phyloP scores from a whole-genome alignment of 2,888 invertebrate species.

The Conus canariensis region DNA sequence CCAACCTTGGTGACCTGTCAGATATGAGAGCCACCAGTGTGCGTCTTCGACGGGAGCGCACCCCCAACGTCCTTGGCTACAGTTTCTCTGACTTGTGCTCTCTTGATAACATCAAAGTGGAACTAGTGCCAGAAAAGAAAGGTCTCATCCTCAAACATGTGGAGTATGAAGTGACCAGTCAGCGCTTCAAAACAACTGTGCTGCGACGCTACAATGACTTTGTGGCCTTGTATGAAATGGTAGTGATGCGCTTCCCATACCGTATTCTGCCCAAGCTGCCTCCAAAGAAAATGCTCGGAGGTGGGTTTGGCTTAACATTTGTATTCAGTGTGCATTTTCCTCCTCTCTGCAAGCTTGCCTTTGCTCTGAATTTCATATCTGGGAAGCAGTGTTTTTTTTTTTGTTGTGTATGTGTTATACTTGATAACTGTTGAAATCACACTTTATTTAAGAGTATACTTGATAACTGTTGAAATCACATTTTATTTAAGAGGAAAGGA shows the following conservation, averaged over 20 bases:
- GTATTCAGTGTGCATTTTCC: not conserved
- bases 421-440: not conserved
- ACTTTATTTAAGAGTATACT: no score
- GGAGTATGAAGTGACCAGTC: constrained; percentile 79
- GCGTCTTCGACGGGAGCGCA: constrained; percentile 72
- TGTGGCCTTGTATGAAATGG: constrained; percentile 77
- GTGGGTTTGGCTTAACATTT: constrained; percentile 52
- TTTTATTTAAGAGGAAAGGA: no score
- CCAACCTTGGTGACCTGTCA: constrained; percentile 76
- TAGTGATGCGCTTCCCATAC: constrained; percentile 77
- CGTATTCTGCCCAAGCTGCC: constrained; percentile 78
- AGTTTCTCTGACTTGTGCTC: constrained; percentile 75
- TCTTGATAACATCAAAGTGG: constrained; percentile 77
- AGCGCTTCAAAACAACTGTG: constrained; percentile 77
- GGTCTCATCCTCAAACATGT: constrained; percentile 79
- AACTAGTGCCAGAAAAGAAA: constrained; percentile 79
- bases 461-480: no score
- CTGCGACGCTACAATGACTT: constrained; percentile 79
- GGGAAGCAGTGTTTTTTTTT: no score
- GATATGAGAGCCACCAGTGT: constrained; percentile 74
- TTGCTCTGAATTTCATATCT: no score
- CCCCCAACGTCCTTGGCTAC: constrained; percentile 75
- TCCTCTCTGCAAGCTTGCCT: no score
- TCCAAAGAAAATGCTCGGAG: constrained; percentile 79
- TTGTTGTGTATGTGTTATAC: no score